Evolutionary conservation across 1,140 invertebrate genomes (phyloP).

Genomic region (Cotesia vestalis): DNA sequence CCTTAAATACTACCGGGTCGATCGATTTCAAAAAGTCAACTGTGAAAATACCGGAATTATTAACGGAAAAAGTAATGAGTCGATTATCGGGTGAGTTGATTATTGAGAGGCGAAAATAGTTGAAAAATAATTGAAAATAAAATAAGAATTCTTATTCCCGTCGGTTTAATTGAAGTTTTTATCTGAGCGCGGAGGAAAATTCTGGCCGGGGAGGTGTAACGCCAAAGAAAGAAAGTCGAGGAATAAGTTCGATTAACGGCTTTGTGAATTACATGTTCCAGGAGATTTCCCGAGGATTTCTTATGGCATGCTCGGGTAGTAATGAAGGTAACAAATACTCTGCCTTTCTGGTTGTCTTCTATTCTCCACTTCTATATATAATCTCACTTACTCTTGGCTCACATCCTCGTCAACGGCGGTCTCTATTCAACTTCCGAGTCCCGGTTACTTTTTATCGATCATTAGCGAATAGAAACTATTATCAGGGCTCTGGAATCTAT

Average conservation of each 20-base stretch:
- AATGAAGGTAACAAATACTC: slow-evolving; percentile 38
- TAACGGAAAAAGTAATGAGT: slow-evolving; percentile 58
- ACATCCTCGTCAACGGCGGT: neutral
- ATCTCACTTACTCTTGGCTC: neutral
- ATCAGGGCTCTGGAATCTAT: neutral
- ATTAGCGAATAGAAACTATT: neutral
- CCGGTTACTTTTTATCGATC: slow-evolving; percentile 9
- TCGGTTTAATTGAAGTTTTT: slow-evolving; percentile 51
- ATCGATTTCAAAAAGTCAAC: slow-evolving; percentile 58
- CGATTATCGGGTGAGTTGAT: slow-evolving; percentile 11
- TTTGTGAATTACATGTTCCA: slow-evolving; percentile 35
- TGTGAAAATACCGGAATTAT: slow-evolving; percentile 63
- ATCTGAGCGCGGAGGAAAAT: slow-evolving; percentile 37
- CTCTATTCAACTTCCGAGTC: neutral
- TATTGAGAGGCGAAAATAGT: slow-evolving; percentile 1
- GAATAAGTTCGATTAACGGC: slow-evolving; percentile 38
- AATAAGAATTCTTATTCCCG: slow-evolving; percentile 29
- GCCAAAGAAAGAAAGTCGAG: slow-evolving; percentile 19
- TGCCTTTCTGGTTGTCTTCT: slow-evolving; percentile 24
- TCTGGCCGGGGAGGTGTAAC: too few relatives aligned
- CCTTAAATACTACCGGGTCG: slow-evolving; percentile 41
- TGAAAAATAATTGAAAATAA: slow-evolving; percentile 1
- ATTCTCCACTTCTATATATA: neutral
- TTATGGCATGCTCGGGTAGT: slow-evolving; percentile 24
- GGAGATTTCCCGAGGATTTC: slow-evolving; percentile 27